These are phyloP conservation scores for Bambusicola thoracicus DNA, from an alignment of 2,113 vertebrate genomes.

Conservation along the genomic window DNA sequence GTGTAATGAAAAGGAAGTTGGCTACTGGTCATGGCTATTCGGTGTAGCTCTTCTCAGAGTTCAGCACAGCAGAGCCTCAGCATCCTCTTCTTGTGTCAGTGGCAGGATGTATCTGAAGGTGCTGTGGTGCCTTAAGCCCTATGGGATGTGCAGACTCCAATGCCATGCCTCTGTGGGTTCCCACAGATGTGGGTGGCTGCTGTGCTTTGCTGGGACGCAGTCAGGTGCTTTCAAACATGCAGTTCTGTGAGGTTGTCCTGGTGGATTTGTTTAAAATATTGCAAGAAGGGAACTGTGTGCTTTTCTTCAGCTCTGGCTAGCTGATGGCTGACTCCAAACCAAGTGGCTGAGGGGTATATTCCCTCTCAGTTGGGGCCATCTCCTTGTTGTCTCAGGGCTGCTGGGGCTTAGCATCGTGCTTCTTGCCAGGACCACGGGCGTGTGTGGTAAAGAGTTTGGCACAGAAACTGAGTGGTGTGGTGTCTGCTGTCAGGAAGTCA, in stretches of 20 bases:
- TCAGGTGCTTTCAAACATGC: neutral
- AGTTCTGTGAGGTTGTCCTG: fast-evolving
- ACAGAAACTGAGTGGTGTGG: fast-evolving
- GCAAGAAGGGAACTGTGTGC: neutral
- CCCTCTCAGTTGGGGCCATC: neutral
- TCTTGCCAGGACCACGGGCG: neutral
- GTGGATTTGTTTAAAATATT: neutral
- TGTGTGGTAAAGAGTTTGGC: neutral
- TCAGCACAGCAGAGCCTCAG: neutral
- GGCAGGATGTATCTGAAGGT: neutral
- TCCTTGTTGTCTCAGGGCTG: neutral
- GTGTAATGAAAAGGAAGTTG: neutral
- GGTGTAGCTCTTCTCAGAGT: neutral
- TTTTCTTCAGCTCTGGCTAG: neutral
- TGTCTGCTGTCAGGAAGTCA: neutral
- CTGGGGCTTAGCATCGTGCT: fast-evolving
- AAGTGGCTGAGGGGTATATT: neutral
- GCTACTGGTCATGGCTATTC: neutral
- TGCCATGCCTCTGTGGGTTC: fast-evolving
- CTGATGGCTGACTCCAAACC: neutral
- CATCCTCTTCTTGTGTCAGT: neutral
- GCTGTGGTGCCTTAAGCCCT: neutral
- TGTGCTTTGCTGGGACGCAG: fast-evolving
- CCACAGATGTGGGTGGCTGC: neutral
- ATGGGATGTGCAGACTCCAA: neutral